Percentiles rank a stretch among this genome's conserved stretches.
These are phyloP conservation scores for Molorchus minor DNA, from an alignment of 2,888 invertebrate species.

Conservation along the genomic window DNA sequence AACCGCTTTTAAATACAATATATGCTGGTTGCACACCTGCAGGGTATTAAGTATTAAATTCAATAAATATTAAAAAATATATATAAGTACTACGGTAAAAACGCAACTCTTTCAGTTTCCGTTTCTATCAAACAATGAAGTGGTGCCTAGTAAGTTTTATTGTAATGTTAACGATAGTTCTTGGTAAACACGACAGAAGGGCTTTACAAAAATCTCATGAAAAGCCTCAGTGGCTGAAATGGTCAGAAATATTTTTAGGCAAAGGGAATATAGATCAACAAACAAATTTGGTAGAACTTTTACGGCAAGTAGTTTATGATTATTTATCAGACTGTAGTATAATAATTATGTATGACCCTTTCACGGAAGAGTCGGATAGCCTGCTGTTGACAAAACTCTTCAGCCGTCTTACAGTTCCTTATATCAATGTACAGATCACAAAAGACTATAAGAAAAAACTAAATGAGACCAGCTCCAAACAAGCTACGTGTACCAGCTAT, in stretches of 20 bases:
- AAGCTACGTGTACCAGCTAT: constrained; percentile 69
- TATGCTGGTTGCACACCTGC: constrained; percentile 30
- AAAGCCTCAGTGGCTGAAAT: constrained; percentile 57
- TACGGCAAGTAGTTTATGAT: constrained; percentile 68
- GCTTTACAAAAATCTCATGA: constrained; percentile 60
- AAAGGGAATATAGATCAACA: constrained; percentile 62
- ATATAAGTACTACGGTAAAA: background rate
- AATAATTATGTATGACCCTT: constrained; percentile 73
- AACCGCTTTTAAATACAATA: background rate
- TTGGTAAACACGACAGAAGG: constrained; percentile 42
- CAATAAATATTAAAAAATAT: constrained; percentile 26
- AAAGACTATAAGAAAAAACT: constrained; percentile 61
- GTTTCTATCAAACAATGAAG: constrained; percentile 10
- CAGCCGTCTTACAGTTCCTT: constrained; percentile 66
- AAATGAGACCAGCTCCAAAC: constrained; percentile 12
- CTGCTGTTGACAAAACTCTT: constrained; percentile 69
- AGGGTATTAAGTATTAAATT: constrained; percentile 28
- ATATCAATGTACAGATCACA: constrained; percentile 71
- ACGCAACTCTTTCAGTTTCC: background rate
- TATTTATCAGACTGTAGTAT: constrained; percentile 74
- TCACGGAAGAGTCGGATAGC: constrained; percentile 67
- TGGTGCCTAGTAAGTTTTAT: background rate
- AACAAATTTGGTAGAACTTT: constrained; percentile 68
- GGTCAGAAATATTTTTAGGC: constrained; percentile 55
- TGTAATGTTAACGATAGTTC: background rate